These are phyloP conservation scores for Semibalanus balanoides DNA, from an alignment of 1,140 invertebrate genomes.

Conservation along the genomic window DNA sequence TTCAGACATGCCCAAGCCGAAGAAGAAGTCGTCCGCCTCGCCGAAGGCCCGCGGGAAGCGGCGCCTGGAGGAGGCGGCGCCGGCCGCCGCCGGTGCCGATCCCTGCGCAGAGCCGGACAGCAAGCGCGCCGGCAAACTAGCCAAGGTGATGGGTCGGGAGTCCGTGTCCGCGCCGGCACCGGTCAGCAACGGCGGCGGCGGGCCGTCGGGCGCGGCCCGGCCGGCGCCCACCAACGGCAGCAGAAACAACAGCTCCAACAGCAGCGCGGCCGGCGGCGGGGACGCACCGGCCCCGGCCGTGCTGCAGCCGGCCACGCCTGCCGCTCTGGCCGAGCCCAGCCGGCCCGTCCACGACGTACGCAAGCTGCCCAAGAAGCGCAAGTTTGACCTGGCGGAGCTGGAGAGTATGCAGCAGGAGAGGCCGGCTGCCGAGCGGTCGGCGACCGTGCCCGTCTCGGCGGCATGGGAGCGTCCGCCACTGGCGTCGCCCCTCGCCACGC, in stretches of 20 bases:
- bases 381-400: slow-evolving; percentile 66
- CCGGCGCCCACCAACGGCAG: neutral
- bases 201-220: no score
- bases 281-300: no score
- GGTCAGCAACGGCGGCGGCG: neutral
- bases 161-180: no score
- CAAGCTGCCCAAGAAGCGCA: slow-evolving; percentile 74
- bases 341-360: slow-evolving; percentile 20
- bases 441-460: no score
- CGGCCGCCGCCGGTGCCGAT: neutral
- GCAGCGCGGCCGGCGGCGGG: no score
- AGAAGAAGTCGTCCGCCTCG: neutral
- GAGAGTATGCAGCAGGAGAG: slow-evolving; percentile 35
- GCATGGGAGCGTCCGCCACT: neutral
- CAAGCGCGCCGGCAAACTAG: neutral
- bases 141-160: neutral
- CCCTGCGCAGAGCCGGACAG: neutral
- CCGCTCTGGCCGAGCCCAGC: neutral
- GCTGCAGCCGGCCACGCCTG: no score
- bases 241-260: neutral
- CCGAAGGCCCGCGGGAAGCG: neutral
- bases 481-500: neutral
- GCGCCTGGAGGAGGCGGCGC: neutral
- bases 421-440: neutral
- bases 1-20: neutral